Base-by-base conservation (phyloP, 1,140 invertebrate species). In the Neelides sp. region DNA sequence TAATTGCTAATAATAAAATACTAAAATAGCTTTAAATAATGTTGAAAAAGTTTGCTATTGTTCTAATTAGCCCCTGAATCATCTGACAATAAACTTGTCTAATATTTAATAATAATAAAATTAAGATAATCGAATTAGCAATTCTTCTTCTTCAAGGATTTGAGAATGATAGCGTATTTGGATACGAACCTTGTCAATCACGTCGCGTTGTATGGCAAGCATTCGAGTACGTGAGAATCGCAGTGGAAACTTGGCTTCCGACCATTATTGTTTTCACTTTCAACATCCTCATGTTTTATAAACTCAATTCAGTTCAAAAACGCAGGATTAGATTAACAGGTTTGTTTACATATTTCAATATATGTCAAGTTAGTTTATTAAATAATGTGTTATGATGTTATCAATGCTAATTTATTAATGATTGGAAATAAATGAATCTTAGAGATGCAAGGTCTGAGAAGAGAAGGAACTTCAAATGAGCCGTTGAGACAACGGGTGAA, bases 101-200 rank as follows among this genome's bases (percentile, higher is more conserved):
- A n/a, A n/a, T n/a, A n/a, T n/a, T n/a, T n/a, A n/a, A n/a, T n/a
- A n/a, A n/a, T n/a, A n/a, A n/a, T n/a, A n/a, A n/a, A n/a, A n/a
- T n/a, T n/a, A n/a, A n/a, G n/a, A n/a, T 13, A 41, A 7, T 39
- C n/a, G 19, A 37, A 37, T 42, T 22, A 23, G 8, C 35, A 12
- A 44, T 19, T 39, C 22, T 30, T 19, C 12, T 32, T 13, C 32
- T 59, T 54, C 7, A 36, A 67, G 67, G 67, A 36, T 68, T 68
- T 37, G 67, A 68, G 47, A 64, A 64, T 2, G 66, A 68, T 36
- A 67, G 65, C 42, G 64, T 68, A 20, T 68, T 66, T 42, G 66
- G 66, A 50, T 68, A 64, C 45, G 43, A 54, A 23, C 58, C 65
- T 4, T 68, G 67, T 36, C 55, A 62, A 23, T 63, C 66, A n/a